These are phyloP conservation scores for Thripadectes ignobilis DNA, from an alignment of 2,797 vertebrate genomes.

Conservation along the genomic window DNA sequence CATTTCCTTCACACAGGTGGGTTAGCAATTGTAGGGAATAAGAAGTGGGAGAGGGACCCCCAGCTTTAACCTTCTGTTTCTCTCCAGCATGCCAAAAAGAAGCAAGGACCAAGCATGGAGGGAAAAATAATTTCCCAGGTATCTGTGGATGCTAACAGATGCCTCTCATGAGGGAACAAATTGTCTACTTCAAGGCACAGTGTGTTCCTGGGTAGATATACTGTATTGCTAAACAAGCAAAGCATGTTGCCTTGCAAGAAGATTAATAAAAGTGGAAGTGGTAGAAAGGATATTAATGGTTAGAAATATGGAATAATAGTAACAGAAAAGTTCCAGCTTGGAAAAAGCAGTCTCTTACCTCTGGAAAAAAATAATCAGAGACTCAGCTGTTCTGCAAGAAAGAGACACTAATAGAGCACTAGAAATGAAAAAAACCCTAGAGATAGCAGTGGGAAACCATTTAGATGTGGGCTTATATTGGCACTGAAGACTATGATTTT, in stretches of 20 bases:
- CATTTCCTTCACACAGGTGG: background rate
- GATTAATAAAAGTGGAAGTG: background rate
- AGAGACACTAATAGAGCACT: background rate
- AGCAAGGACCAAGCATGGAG: background rate
- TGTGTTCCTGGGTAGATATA: background rate
- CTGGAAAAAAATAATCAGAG: background rate
- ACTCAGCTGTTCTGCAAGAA: slow-evolving; percentile 8
- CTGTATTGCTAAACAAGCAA: background rate
- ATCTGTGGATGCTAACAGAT: background rate
- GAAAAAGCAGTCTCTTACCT: background rate
- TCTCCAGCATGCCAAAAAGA: background rate
- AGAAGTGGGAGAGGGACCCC: background rate
- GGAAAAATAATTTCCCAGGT: background rate
- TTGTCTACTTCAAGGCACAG: background rate
- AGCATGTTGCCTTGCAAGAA: background rate
- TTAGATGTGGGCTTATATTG: background rate
- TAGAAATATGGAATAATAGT: background rate
- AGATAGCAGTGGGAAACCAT: slow-evolving; percentile 18
- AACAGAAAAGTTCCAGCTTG: background rate
- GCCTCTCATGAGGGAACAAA: background rate
- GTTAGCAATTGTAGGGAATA: background rate
- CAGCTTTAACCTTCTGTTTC: background rate
- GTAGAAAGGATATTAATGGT: background rate
- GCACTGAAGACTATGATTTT: slow-evolving; percentile 40
- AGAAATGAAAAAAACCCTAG: background rate